Percentiles rank a stretch among this genome's conserved stretches.
phyloP scores from a whole-genome alignment of 2,113 vertebrate species.

The Miniopterus natalensis region DNA sequence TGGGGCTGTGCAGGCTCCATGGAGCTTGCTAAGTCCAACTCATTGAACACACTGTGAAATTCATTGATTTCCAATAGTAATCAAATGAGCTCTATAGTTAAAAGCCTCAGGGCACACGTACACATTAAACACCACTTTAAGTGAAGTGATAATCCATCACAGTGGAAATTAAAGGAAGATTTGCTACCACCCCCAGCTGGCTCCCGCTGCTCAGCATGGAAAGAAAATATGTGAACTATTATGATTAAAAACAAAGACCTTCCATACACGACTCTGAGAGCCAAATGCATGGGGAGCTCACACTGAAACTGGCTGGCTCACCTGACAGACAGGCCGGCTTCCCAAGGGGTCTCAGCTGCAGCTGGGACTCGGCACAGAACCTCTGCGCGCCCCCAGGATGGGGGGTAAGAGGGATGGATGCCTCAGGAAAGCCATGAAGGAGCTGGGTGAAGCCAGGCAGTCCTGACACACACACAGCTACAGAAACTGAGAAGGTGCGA shows the following conservation, averaged over 20 bases:
- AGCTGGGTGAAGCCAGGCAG: neutral
- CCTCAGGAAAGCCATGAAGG: neutral
- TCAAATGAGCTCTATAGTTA: constrained; percentile 66
- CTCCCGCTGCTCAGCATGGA: neutral
- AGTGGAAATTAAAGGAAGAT: constrained; percentile 73
- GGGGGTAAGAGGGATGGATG: neutral
- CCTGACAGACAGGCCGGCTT: neutral
- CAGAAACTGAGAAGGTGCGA: neutral
- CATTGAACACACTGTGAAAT: neutral
- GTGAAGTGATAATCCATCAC: constrained; percentile 73
- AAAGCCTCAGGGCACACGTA: constrained; percentile 61
- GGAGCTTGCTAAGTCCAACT: neutral
- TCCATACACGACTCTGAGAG: neutral
- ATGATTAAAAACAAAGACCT: constrained; percentile 76
- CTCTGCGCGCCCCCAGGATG: neutral
- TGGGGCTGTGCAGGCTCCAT: neutral
- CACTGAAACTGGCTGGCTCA: neutral
- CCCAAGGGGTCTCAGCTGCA: neutral
- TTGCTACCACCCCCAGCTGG: constrained; percentile 48
- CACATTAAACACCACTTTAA: constrained; percentile 75
- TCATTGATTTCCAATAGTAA: constrained; percentile 71
- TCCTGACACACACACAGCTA: neutral
- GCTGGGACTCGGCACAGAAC: neutral
- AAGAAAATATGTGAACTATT: constrained; percentile 70
- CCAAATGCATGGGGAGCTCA: neutral